phyloP scores from a whole-genome alignment of 35 echinoderm and acorn worm species.

The Patiria miniata region DNA sequence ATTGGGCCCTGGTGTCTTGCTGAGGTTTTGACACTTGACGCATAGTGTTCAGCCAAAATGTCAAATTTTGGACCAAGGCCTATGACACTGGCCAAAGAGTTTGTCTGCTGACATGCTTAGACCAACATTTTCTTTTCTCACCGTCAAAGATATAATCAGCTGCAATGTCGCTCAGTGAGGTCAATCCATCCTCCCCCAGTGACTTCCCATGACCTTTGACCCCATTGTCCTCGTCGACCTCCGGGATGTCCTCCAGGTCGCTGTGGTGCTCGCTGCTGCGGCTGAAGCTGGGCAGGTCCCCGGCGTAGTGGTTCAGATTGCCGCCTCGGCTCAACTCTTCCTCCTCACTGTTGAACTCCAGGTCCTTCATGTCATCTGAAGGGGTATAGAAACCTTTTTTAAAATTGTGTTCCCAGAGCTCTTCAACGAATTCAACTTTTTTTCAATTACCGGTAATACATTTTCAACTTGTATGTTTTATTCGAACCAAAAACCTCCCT shows the following conservation, averaged over 20 bases:
- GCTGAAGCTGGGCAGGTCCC: conserved; percentile 56
- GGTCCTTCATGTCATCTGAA: conserved; percentile 67
- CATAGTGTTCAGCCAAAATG: no score
- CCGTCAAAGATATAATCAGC: conserved; percentile 76
- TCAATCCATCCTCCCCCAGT: conserved; percentile 53
- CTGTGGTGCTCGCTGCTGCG: conserved; percentile 85
- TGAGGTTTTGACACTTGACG: no score
- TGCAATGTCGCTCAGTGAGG: conserved; percentile 87
- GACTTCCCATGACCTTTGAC: conserved; percentile 40
- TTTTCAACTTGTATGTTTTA: no score
- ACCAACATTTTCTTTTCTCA: no score
- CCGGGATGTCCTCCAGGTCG: conserved; percentile 96
- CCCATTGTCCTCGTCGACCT: conserved; percentile 91
- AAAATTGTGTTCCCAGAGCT: no score
- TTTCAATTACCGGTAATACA: no score
- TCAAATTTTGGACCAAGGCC: no score
- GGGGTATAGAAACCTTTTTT: neutral
- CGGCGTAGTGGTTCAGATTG: conserved; percentile 70
- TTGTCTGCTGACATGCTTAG: no score
- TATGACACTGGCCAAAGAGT: no score
- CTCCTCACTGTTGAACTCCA: conserved; percentile 90
- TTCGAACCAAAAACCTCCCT: no score
- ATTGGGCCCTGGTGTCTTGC: no score
- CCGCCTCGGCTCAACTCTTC: conserved; percentile 41
- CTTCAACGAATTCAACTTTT: no score